Evolutionary conservation across 1,140 invertebrate species (phyloP), one percentile per base, ranked within the genome.

Genomic region (Adoxophyes honmai): DNA sequence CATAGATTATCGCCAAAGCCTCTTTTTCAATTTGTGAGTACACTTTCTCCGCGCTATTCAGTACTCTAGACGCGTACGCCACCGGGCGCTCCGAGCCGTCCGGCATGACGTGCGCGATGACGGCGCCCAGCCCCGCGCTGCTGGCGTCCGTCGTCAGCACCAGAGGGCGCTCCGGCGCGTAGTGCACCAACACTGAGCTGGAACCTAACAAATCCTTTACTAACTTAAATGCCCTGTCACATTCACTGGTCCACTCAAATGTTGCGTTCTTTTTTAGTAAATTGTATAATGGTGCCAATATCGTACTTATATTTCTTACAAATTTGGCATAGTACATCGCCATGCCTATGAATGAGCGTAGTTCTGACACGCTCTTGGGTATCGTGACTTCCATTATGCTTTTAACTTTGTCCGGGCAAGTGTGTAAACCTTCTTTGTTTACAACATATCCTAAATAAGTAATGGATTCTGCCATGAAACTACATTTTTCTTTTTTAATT

Each of bases 1-100:
- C 84, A 68, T 75, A 92, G 0, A 91, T 58, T n/a, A n/a, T n/a
- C n/a, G n/a, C n/a, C n/a, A n/a, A n/a, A n/a, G n/a, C n/a, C n/a
- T n/a, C n/a, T n/a, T 86, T 90, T 28, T 93, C 89, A 21, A 91
- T 86, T 59, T 90, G 86, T 6, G 80, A 58, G 52, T 92, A 91
- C 53, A 86, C 90, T 64, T 72, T 62, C 64, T 92, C 85, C 4
- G 87, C 65, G 28, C 66, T 35, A n/a, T 66, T 72, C 28, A 92
- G 66, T 0, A 76, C 74, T 44, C 81, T 62, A 6, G 90, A 91
- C 7, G 77, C 83, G 73, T 71, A 90, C 4, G 77, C 73, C 39
- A 92, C 84, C 15, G 86, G 82, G 57, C 57, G 48, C 61, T 89
- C 79, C 1, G 33, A 9, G 8, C 36, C 51, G n/a, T 13, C 66